These are phyloP conservation scores for Ganaspis brasiliensis DNA, from an alignment of 2,888 invertebrate species.

Conservation along the genomic window DNA sequence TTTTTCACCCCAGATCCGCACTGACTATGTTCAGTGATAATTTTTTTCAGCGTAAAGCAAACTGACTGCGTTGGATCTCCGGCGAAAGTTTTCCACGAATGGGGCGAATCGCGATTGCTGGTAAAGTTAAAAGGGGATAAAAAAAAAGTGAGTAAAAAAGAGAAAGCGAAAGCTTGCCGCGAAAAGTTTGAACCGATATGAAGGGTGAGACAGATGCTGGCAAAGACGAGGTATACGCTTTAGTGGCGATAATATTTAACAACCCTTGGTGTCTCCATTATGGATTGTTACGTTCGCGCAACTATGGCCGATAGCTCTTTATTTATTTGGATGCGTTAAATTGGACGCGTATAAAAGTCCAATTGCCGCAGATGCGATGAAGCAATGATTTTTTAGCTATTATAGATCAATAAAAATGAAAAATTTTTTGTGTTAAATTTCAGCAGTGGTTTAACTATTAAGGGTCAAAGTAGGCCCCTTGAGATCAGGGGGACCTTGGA, in stretches of 20 bases:
- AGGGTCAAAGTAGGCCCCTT: no score
- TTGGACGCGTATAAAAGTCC: slow-evolving; percentile 1
- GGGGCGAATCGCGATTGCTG: slow-evolving; percentile 9
- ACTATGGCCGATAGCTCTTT: slow-evolving; percentile 8
- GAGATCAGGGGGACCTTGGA: no score
- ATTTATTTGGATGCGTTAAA: slow-evolving; percentile 22
- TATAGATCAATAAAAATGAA: no score
- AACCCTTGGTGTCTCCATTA: slow-evolving; percentile 25
- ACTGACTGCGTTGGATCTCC: slow-evolving; percentile 26
- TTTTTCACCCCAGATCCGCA: slow-evolving; percentile 3
- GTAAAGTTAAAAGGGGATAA: background rate
- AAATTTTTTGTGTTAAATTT: no score
- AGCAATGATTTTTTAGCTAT: slow-evolving; percentile 14
- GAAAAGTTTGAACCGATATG: slow-evolving; percentile 19
- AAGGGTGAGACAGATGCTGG: slow-evolving; percentile 18
- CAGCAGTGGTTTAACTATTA: no score
- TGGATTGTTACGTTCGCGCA: slow-evolving; percentile 8
- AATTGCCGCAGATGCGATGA: slow-evolving; percentile 1
- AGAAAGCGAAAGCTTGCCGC: slow-evolving; percentile 3
- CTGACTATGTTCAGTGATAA: background rate
- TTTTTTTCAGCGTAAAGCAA: slow-evolving; percentile 30
- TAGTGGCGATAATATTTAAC: slow-evolving; percentile 39
- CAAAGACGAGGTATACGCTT: slow-evolving; percentile 22
- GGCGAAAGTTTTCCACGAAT: slow-evolving; percentile 26
- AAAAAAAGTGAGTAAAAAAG: slow-evolving; percentile 5